Base-by-base conservation (phyloP, 2,113 vertebrate species). In the Platichthys flesus region DNA sequence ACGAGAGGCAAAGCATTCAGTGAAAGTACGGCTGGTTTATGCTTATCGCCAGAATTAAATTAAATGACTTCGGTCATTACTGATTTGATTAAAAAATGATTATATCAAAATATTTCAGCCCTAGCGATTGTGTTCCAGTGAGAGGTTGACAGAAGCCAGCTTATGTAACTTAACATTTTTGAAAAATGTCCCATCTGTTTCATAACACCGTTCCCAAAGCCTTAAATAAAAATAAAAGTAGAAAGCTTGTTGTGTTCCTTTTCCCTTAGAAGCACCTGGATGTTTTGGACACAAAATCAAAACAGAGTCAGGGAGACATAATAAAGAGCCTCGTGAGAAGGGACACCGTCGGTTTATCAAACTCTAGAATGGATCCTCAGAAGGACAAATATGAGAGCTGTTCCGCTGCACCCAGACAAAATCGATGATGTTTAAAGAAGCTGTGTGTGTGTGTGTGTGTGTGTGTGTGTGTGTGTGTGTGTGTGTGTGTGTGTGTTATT, bases 101-200 rank as follows among this genome's bases (percentile, higher is more conserved):
- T 26, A 8, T 26, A 18, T 60, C 20, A 40, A 62, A 65, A 62
- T 9, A 47, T 21, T 31, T 31, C 23, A 35, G 57, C 31, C n/a
- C 8, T 12, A 5, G 18, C 6, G 14, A 64, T 24, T 56, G 28
- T 49, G 74, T 4, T 3, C 15, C 40, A 75, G 75, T 67, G 16
- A 78, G 23, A 26, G n/a, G 45, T 56, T 7, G 31, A 31, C 6
- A 31, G 31, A 31, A 6, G 62, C 60, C 57, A 69, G 59, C 20
- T 77, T 74, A 52, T 24, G n/a, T 12, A 77, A 82, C 62, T 51
- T 37, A 24, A 3, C 1, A 63, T 60, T 63, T 65, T 15, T n/a
- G 57, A 64, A 67, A 76, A 28, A 67, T 4, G 20, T 18, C 64
- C 56, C 10, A 23, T 15, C 65, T 71, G 71, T 58, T 67, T 82